phyloP scores from a whole-genome alignment of 2,797 vertebrate genomes.

The Ctenopoma kingsleyae region DNA sequence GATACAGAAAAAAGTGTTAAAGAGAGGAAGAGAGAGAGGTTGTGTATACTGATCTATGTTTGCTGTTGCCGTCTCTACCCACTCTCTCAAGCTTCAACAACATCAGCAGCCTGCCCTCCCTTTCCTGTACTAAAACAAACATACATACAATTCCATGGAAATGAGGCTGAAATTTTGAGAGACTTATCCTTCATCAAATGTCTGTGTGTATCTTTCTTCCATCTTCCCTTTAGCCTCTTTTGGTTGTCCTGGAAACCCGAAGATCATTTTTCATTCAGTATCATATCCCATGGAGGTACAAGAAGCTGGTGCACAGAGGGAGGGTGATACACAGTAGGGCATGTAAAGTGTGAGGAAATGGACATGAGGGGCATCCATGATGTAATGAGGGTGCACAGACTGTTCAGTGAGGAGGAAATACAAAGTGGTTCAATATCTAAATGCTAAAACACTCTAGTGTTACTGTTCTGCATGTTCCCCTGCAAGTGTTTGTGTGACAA shows the following conservation, averaged over 20 bases:
- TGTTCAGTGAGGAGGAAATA: neutral
- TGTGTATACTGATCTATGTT: conserved; percentile 29
- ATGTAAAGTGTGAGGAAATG: neutral
- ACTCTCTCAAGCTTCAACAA: conserved; percentile 48
- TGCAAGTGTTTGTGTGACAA: conserved; percentile 21
- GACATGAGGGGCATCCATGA: neutral
- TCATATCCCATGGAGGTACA: conserved; percentile 33
- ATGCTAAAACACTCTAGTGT: neutral
- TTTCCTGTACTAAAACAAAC: conserved; percentile 45
- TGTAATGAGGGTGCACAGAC: conserved; percentile 3
- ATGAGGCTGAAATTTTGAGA: conserved; percentile 30
- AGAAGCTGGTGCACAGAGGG: conserved; percentile 9
- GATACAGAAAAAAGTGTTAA: neutral
- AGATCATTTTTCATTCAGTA: conserved; percentile 46
- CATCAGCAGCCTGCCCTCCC: conserved; percentile 30
- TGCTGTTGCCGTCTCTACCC: conserved; percentile 24
- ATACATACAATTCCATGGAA: conserved; percentile 33
- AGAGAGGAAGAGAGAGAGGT: conserved; percentile 13
- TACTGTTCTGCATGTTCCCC: conserved; percentile 7
- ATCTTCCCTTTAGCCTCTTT: conserved; percentile 32
- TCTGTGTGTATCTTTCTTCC: conserved; percentile 24
- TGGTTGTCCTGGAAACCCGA: conserved; percentile 65
- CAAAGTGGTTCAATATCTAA: neutral
- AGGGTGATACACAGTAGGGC: neutral
- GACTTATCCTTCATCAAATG: conserved; percentile 20